Percentiles rank a stretch among this genome's conserved stretches.
Conservation (phyloP, 2,113 vertebrate genomes). For the Panthera tigris region DNA sequence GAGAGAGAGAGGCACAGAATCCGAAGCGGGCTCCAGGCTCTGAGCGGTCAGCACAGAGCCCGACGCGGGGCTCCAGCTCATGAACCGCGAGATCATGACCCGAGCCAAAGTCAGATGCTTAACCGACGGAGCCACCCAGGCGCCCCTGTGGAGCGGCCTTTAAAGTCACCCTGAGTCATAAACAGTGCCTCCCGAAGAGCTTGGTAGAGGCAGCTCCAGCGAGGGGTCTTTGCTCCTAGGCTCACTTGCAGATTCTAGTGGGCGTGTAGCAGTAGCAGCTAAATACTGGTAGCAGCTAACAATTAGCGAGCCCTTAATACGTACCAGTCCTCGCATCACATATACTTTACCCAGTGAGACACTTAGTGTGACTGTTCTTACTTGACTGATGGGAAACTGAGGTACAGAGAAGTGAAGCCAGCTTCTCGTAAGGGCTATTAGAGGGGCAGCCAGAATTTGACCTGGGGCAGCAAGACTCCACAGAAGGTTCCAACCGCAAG, state of each 20-base stretch:
- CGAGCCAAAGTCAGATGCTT: no score
- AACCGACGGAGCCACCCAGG: no score
- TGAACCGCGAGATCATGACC: no score
- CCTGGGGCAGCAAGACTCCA: background rate
- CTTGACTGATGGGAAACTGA: background rate
- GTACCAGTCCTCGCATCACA: background rate
- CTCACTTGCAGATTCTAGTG: background rate
- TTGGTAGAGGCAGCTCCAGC: rapidly evolving
- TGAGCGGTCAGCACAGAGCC: no score
- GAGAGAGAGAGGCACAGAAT: no score
- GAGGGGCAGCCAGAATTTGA: background rate
- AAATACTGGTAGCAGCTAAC: background rate
- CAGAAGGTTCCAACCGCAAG: background rate
- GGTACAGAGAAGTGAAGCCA: background rate
- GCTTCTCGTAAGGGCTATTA: background rate
- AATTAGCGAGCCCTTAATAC: background rate
- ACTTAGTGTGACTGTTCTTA: background rate
- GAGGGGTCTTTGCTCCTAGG: rapidly evolving
- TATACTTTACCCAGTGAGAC: background rate
- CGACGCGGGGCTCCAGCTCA: no score
- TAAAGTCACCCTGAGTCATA: background rate
- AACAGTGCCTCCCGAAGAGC: background rate
- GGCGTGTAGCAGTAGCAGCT: background rate
- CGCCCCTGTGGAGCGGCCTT: background rate
- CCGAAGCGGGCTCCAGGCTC: no score